Conservation (phyloP, 2,888 invertebrate species). For the Sinelater perroti region DNA sequence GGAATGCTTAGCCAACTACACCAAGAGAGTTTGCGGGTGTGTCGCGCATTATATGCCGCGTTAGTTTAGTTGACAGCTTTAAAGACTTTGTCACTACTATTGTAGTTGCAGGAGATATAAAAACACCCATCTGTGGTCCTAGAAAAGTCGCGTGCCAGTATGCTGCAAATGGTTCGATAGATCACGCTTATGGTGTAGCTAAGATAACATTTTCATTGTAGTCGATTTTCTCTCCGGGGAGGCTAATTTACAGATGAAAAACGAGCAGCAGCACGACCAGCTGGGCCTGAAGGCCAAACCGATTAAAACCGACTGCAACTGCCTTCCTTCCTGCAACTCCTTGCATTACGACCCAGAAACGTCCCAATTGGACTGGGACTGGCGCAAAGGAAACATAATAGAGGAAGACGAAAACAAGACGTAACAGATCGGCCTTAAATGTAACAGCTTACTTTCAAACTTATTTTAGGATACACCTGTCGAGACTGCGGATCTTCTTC, state of each 20-base stretch:
- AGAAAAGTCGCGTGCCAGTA: neutral
- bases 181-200: no score
- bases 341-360: constrained; percentile 20
- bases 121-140: constrained; percentile 18
- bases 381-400: neutral
- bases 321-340: constrained; percentile 15
- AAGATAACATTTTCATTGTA: no score
- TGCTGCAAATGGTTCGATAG: neutral
- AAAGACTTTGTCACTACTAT: neutral
- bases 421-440: neutral
- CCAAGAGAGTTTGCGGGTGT: constrained; percentile 44
- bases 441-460: neutral
- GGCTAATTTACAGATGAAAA: neutral
- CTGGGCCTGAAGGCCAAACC: neutral
- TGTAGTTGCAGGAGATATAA: constrained; percentile 5
- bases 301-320: constrained; percentile 4
- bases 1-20: constrained; percentile 48
- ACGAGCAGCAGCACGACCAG: neutral
- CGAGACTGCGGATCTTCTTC: constrained; percentile 64
- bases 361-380: constrained; percentile 17
- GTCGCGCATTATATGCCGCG: constrained; percentile 48
- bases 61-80: constrained; percentile 35
- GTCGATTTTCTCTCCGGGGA: constrained; percentile 12
- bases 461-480: constrained; percentile 3
- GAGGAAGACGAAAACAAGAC: neutral